phyloP scores from a whole-genome alignment of 2,113 vertebrate genomes.

The Leucoraja erinaceus region DNA sequence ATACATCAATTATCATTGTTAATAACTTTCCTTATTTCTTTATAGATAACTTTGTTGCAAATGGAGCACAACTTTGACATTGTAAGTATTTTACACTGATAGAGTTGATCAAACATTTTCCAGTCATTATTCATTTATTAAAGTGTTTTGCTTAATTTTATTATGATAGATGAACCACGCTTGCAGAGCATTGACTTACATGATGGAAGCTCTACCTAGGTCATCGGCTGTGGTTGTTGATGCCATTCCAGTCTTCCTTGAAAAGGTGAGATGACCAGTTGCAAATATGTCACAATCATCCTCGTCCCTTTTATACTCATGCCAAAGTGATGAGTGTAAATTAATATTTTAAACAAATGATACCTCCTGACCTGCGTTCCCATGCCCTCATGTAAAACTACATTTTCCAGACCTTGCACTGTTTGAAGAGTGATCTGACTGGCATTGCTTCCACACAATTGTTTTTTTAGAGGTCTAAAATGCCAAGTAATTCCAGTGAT shows the following conservation, averaged over 20 bases:
- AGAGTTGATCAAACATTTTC: not conserved
- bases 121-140: not conserved
- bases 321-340: not conserved
- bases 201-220: constrained; percentile 98
- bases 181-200: constrained; percentile 94
- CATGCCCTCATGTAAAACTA: not conserved
- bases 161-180: constrained; percentile 90
- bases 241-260: constrained; percentile 96
- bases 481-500: not conserved
- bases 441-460: not conserved
- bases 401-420: not conserved
- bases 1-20: not conserved
- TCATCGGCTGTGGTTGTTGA: constrained; percentile 97
- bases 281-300: not conserved
- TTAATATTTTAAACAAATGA: not conserved
- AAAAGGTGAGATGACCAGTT: constrained; percentile 70
- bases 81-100: constrained; percentile 67
- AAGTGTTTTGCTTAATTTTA: not conserved
- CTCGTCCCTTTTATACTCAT: not conserved
- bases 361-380: not conserved
- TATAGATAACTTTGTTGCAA: constrained; percentile 91
- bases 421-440: not conserved
- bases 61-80: constrained; percentile 99
- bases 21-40: constrained; percentile 43
- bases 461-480: not conserved